phyloP scores from a whole-genome alignment of 2,888 invertebrate genomes.

The Dolichopus griseipennis region DNA sequence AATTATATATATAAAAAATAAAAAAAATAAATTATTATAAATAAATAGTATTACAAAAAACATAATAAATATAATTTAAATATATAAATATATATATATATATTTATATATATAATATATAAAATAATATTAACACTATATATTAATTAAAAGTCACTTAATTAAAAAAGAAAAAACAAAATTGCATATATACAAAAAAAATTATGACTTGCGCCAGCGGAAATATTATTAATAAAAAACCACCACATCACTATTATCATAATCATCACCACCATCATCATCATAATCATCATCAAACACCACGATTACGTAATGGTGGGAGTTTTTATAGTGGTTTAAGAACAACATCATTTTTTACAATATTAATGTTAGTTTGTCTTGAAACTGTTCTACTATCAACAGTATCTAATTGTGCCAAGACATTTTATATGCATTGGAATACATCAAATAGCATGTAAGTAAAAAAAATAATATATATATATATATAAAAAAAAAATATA shows the following conservation, averaged over 20 bases:
- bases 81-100: too few relatives aligned
- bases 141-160: too few relatives aligned
- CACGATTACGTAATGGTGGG: conserved; percentile 32
- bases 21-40: too few relatives aligned
- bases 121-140: too few relatives aligned
- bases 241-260: conserved; percentile 12
- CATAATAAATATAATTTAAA: too few relatives aligned
- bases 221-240: not conserved
- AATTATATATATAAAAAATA: too few relatives aligned
- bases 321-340: conserved; percentile 34
- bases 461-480: conserved; percentile 9
- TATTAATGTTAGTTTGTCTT: conserved; percentile 48
- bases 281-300: conserved; percentile 20
- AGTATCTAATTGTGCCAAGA: conserved; percentile 65
- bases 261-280: conserved; percentile 15
- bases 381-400: conserved; percentile 51
- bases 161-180: too few relatives aligned
- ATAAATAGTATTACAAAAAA: too few relatives aligned
- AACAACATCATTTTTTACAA: conserved; percentile 47
- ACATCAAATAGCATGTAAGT: conserved; percentile 71
- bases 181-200: too few relatives aligned
- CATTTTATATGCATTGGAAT: conserved; percentile 84
- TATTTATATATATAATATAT: too few relatives aligned
- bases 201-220: too few relatives aligned
- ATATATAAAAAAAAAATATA: too few relatives aligned